Evolutionary conservation across 2,113 vertebrate species (phyloP).

Genomic region (Todiramphus chloris): DNA sequence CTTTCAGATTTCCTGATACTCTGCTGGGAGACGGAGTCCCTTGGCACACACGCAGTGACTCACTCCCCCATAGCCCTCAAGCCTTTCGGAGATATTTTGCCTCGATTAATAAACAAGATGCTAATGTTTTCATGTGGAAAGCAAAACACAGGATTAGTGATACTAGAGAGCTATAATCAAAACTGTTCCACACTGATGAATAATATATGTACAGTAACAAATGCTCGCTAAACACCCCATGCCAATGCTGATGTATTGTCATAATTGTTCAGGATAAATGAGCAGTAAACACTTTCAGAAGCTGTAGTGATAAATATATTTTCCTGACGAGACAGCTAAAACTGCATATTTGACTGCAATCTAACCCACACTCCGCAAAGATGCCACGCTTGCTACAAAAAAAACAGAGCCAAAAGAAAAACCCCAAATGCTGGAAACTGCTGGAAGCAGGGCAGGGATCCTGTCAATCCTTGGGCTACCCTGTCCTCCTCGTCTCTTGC

Average conservation of each 20-base stretch:
- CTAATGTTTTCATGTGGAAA: conserved; percentile 27
- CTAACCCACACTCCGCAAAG: background rate
- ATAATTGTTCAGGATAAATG: background rate
- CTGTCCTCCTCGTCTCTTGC: background rate
- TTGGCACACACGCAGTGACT: background rate
- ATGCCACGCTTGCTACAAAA: background rate
- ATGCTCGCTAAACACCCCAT: background rate
- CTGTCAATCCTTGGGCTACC: background rate
- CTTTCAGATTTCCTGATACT: background rate
- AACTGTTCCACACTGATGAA: background rate
- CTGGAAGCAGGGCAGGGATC: background rate
- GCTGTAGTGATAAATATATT: conserved; percentile 6
- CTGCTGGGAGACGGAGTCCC: background rate
- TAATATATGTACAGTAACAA: conserved; percentile 4
- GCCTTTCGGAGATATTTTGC: background rate
- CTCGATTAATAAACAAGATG: conserved; percentile 29
- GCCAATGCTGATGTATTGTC: background rate
- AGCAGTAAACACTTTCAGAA: conserved; percentile 26
- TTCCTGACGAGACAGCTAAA: background rate
- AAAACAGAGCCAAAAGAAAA: background rate
- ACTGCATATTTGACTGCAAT: background rate
- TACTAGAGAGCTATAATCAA: conserved; percentile 16
- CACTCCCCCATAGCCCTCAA: background rate
- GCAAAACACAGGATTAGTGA: conserved; percentile 21
- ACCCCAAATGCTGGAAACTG: background rate